phyloP scores from a whole-genome alignment of 2,113 vertebrate species.

The Oreochromis tanganicae region DNA sequence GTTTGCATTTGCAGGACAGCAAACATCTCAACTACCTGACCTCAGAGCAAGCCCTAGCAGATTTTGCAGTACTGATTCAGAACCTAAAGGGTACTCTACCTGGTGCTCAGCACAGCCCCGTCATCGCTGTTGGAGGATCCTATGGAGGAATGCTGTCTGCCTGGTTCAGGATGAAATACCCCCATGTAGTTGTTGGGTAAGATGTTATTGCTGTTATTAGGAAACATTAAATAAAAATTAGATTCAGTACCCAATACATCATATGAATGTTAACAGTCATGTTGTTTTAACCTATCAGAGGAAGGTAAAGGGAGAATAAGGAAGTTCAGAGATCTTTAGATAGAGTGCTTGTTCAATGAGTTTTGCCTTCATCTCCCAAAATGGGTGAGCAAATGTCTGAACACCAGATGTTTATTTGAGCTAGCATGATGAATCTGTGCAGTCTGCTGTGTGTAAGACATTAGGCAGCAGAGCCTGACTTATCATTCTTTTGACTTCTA shows the following conservation, averaged over 20 bases:
- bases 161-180: conserved; percentile 98
- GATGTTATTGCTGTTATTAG: neutral
- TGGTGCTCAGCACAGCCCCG: conserved; percentile 77
- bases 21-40: conserved; percentile 90
- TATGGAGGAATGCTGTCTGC: conserved; percentile 95
- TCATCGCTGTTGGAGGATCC: conserved; percentile 90
- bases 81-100: conserved; percentile 71
- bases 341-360: neutral
- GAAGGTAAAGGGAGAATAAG: neutral
- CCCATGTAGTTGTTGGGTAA: conserved; percentile 86
- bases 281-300: neutral
- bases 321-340: neutral
- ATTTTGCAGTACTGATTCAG: conserved; percentile 85
- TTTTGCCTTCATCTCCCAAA: neutral
- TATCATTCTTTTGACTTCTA: neutral
- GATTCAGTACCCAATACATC: fast-evolving
- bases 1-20: conserved; percentile 74
- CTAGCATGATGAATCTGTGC: neutral
- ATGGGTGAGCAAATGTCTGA: neutral
- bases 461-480: neutral
- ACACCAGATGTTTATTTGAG: neutral
- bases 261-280: neutral
- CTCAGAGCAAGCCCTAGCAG: conserved; percentile 93
- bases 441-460: neutral
- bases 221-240: neutral